Percentiles rank a stretch among this genome's conserved stretches.
Conservation (phyloP, 2,797 vertebrate genomes). For the Microcaecilia unicolor region DNA sequence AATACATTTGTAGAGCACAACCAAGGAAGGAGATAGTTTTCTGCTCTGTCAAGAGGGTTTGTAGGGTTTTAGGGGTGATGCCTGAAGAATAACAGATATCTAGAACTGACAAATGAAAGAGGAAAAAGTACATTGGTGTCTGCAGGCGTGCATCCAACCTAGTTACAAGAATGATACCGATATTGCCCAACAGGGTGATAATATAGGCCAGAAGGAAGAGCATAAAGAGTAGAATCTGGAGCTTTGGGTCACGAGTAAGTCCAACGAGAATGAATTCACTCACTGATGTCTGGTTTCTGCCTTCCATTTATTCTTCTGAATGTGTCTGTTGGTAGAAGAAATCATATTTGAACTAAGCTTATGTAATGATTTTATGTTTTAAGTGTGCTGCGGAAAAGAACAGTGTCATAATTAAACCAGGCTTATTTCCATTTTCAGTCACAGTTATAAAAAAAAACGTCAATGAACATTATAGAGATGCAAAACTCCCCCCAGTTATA, state of each 20-base stretch:
- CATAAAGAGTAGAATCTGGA: conserved; percentile 8
- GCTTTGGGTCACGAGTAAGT: conserved; percentile 7
- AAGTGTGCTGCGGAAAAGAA: no score
- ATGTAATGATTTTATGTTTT: no score
- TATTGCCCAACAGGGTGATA: conserved; percentile 10
- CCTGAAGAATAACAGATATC: conserved; percentile 2
- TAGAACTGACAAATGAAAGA: conserved; percentile 11
- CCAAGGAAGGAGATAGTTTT: conserved; percentile 1
- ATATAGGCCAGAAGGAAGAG: conserved; percentile 22
- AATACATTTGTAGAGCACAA: conserved; percentile 3
- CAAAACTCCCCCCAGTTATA: no score
- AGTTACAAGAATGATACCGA: conserved; percentile 10
- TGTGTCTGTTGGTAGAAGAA: no score
- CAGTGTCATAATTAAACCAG: no score
- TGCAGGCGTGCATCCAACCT: conserved; percentile 3
- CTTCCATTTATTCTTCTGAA: not conserved
- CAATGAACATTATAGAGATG: no score
- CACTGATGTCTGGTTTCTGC: not conserved
- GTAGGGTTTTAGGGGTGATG: conserved; percentile 2
- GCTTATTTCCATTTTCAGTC: no score
- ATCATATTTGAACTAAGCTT: no score
- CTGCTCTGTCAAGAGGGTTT: not conserved
- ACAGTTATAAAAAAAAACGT: no score
- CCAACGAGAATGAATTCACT: conserved; percentile 18
- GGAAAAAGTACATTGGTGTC: conserved; percentile 19